A percentile compares a stretch with the other conserved stretches of the same genome.
Evolutionary conservation across 2,113 vertebrate genomes (phyloP).

Genomic region (Clarias magur): DNA sequence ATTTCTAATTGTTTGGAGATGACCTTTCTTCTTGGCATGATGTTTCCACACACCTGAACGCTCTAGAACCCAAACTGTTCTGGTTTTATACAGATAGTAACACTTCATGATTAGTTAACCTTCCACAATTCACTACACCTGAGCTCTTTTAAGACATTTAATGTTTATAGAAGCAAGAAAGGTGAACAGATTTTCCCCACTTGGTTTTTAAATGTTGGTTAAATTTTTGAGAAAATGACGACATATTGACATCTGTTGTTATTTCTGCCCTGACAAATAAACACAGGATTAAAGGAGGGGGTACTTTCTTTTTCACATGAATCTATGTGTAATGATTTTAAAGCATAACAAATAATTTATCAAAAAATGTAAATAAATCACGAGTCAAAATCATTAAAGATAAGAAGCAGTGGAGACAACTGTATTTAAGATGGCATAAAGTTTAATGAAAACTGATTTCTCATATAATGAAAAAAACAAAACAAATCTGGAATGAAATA

Average conservation of each 20-base stretch:
- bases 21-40: too few relatives aligned
- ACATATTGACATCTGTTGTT: neutral
- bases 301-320: neutral
- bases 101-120: too few relatives aligned
- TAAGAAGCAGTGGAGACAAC: neutral
- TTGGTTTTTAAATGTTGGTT: neutral
- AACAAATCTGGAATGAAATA: constrained; percentile 29
- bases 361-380: neutral
- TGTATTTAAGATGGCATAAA: neutral
- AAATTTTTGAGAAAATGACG: neutral
- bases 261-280: neutral
- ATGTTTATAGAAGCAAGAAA: too few relatives aligned
- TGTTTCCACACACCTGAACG: too few relatives aligned
- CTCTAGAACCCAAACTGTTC: too few relatives aligned
- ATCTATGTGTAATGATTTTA: neutral
- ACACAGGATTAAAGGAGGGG: neutral
- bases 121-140: too few relatives aligned
- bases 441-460: constrained; percentile 45
- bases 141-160: too few relatives aligned
- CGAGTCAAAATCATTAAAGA: neutral
- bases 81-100: too few relatives aligned
- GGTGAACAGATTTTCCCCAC: neutral
- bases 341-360: neutral
- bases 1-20: too few relatives aligned
- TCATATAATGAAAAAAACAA: constrained; percentile 11